Percentiles rank a stretch among this genome's conserved stretches.
These are phyloP conservation scores for Protobothrops flavoviridis DNA, from an alignment of 2,113 vertebrate genomes.

Conservation along the genomic window DNA sequence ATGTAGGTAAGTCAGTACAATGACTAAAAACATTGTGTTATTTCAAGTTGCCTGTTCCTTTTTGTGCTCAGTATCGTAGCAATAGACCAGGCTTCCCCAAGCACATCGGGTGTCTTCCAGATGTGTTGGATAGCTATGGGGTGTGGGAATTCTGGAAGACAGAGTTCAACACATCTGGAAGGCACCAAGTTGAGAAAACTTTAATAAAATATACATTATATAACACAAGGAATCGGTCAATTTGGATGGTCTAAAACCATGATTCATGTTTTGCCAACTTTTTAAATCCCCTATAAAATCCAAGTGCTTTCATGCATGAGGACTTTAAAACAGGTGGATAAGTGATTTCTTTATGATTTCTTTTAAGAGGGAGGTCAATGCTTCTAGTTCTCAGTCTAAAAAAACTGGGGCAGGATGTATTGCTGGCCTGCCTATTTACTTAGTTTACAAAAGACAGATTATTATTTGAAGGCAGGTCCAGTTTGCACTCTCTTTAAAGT, in stretches of 20 bases:
- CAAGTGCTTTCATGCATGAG: background rate
- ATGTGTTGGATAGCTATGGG: background rate
- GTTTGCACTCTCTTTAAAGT: background rate
- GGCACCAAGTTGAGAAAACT: background rate
- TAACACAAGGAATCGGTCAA: conserved; percentile 40
- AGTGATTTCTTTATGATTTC: background rate
- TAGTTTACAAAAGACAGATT: background rate
- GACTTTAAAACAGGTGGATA: background rate
- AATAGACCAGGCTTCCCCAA: conserved; percentile 26
- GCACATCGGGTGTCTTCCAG: background rate
- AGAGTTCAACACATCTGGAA: background rate
- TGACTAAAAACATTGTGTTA: conserved; percentile 52
- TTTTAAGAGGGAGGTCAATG: background rate
- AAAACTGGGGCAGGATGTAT: background rate
- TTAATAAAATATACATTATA: conserved; percentile 37
- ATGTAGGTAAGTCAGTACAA: conserved; percentile 54
- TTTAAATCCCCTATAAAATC: background rate
- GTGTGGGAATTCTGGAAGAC: background rate
- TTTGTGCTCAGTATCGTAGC: conserved; percentile 40
- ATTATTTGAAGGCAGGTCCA: background rate
- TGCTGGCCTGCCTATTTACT: background rate
- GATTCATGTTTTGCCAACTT: background rate
- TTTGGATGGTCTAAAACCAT: background rate
- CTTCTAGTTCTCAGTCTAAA: background rate
- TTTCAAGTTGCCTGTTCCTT: conserved; percentile 55